Evolutionary conservation across 2,113 vertebrate genomes (phyloP), one percentile per base, ranked within the genome.

Genomic region (Varanus salvator): DNA sequence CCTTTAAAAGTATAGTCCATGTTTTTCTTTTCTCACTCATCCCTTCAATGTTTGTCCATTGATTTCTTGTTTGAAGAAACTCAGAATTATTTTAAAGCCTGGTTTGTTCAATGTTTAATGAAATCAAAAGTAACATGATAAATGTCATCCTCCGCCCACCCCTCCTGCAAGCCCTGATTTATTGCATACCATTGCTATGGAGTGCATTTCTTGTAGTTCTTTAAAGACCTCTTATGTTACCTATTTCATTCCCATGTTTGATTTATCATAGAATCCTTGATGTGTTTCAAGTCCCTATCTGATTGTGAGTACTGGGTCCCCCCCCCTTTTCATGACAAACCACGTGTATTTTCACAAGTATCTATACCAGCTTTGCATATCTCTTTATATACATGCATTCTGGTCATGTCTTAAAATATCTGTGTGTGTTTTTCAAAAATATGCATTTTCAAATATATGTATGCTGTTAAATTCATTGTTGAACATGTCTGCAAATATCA

Each of bases 81-180:
- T 92, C 87, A 93, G 87, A 92, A 94, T 95, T 91, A 88, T 91
- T 93, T 95, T 92, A 87, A 89, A 94, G 90, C 89, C 92, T 91
- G 89, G 87, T 87, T 95, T 94, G 89, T 93, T 50, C 92, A 89
- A 84, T 31, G 1, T 89, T 94, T 94, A 95, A 95, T 94, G 92
- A 95, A 95, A 96, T 94, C 93, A 96, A 96, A 95, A 90, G 92
- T 87, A 91, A 90, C 87, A 82, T 95, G 93, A 68, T 68, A 94
- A 95, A 93, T 91, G 90, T 89, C 82, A 88, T 83, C 86, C 82
- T 91, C 11, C 85, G 94, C 92, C 90, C 77, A 91, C 86, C 90
- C 44, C 85, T 95, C 38, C 38, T 44, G 38, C 38, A 44, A 44
- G 38, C 38, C 38, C 38, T 44, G 38, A 44, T 44, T 91, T 94